phyloP scores from a whole-genome alignment of 2,888 invertebrate species.

The Drosophila mettleri region DNA sequence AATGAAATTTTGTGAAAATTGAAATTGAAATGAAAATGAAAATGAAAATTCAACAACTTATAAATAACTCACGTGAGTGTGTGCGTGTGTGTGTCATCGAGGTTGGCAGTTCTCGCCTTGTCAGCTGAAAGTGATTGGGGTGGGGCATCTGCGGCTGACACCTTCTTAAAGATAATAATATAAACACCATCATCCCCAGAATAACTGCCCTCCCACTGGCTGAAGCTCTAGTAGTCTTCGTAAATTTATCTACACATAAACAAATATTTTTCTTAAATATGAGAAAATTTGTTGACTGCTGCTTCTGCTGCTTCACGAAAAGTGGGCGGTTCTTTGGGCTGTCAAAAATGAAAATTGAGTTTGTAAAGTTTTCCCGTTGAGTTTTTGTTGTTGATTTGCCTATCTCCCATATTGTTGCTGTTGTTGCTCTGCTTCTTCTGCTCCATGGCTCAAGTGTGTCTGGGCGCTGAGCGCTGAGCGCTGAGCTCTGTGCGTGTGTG shows the following conservation, averaged over 20 bases:
- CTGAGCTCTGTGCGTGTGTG: constrained; percentile 37
- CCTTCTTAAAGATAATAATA: constrained; percentile 68
- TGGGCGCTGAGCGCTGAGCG: constrained; percentile 29
- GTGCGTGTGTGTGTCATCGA: constrained; percentile 21
- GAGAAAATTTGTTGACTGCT: constrained; percentile 55
- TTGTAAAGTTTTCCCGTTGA: constrained; percentile 66
- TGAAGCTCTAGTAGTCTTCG: constrained; percentile 57
- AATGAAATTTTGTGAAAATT: constrained; percentile 69
- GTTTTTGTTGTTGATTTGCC: constrained; percentile 60
- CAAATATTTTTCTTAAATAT: constrained; percentile 79
- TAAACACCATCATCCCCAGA: constrained; percentile 27
- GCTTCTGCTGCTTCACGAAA: constrained; percentile 33
- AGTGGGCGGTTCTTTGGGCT: constrained; percentile 57
- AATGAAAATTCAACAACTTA: constrained; percentile 70
- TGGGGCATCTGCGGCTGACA: constrained; percentile 67
- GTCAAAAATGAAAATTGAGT: constrained; percentile 79
- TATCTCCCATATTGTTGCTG: constrained; percentile 34
- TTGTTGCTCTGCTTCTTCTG: constrained; percentile 30
- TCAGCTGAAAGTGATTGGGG: constrained; percentile 6
- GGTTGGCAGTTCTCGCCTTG: constrained; percentile 56
- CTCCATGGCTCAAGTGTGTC: constrained; percentile 40
- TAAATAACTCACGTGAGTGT: constrained; percentile 58
- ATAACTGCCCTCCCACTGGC: constrained; percentile 26
- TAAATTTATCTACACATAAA: constrained; percentile 79
- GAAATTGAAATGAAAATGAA: constrained; percentile 67